These are phyloP conservation scores for Lepidocyrtoides sp. DNA, from an alignment of 2,888 invertebrate genomes.

Conservation along the genomic window DNA sequence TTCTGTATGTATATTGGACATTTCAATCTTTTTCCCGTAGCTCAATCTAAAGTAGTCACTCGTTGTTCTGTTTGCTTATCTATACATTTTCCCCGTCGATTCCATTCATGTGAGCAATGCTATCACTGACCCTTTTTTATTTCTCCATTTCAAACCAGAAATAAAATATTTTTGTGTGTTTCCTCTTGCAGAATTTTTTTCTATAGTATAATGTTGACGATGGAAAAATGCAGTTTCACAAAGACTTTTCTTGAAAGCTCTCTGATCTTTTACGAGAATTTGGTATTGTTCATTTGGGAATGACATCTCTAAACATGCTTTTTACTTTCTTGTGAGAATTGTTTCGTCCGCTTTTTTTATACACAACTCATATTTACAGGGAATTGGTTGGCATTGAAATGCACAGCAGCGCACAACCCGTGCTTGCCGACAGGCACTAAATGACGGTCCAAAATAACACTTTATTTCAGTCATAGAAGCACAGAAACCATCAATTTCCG, in stretches of 20 bases:
- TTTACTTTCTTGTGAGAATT: slow-evolving; percentile 7
- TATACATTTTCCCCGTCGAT: slow-evolving; percentile 15
- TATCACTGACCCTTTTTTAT: slow-evolving; percentile 35
- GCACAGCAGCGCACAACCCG: not conserved
- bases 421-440: not conserved
- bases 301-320: slow-evolving; percentile 47
- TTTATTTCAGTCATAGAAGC: not conserved
- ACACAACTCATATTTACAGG: not conserved
- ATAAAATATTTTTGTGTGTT: slow-evolving; percentile 3
- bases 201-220: not conserved
- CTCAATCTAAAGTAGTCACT: not conserved
- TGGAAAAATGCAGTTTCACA: slow-evolving; percentile 43
- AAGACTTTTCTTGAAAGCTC: slow-evolving; percentile 38
- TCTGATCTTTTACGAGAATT: slow-evolving; percentile 64
- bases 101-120: slow-evolving; percentile 9
- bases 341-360: not conserved
- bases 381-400: not conserved
- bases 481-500: not conserved
- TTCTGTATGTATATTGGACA: too few species aligned
- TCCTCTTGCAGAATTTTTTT: not conserved
- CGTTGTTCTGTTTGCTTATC: slow-evolving; percentile 3
- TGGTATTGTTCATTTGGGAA: slow-evolving; percentile 65
- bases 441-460: not conserved
- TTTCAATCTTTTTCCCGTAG: not conserved
- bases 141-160: not conserved